A percentile compares a stretch with the other conserved stretches of the same genome.
Conservation (phyloP, 2,888 invertebrate species). For the Hydriomena furcata region DNA sequence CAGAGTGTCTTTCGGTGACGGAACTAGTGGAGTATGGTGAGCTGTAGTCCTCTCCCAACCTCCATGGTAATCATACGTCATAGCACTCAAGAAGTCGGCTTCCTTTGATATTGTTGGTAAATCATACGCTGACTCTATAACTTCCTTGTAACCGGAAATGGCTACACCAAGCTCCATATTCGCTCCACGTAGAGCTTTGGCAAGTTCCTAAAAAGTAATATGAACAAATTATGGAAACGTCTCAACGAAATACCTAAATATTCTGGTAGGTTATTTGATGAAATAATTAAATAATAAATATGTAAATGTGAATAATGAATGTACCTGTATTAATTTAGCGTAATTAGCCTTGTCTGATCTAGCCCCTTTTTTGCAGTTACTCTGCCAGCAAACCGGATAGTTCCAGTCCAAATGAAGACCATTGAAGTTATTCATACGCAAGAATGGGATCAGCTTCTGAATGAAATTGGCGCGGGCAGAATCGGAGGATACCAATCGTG, state of each 20-base stretch:
- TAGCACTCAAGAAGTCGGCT: conserved; percentile 91
- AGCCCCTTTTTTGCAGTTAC: conserved; percentile 92
- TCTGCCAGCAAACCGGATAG: conserved; percentile 97
- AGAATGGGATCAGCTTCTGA: conserved; percentile 86
- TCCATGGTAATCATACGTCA: conserved; percentile 95
- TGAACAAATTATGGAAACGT: not conserved
- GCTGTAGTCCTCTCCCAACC: conserved; percentile 93
- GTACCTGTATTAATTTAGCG: conserved; percentile 88
- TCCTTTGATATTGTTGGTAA: conserved; percentile 86
- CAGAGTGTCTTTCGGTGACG: conserved; percentile 85
- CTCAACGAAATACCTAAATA: not conserved
- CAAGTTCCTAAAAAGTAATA: conserved; percentile 81
- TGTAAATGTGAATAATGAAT: too few species aligned
- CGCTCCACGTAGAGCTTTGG: conserved; percentile 85
- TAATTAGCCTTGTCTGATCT: conserved; percentile 90
- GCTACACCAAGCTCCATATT: conserved; percentile 91
- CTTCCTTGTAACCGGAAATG: conserved; percentile 95
- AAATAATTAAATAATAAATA: too few species aligned
- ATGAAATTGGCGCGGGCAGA: conserved; percentile 88
- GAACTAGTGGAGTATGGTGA: conserved; percentile 91
- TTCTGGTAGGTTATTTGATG: too few species aligned
- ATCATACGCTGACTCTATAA: conserved; percentile 94
- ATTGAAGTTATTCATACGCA: conserved; percentile 90
- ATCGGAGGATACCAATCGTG: conserved; percentile 88
- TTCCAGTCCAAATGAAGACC: conserved; percentile 97